These are phyloP conservation scores for Amphipyra berbera DNA, from an alignment of 2,888 invertebrate genomes.

Conservation along the genomic window DNA sequence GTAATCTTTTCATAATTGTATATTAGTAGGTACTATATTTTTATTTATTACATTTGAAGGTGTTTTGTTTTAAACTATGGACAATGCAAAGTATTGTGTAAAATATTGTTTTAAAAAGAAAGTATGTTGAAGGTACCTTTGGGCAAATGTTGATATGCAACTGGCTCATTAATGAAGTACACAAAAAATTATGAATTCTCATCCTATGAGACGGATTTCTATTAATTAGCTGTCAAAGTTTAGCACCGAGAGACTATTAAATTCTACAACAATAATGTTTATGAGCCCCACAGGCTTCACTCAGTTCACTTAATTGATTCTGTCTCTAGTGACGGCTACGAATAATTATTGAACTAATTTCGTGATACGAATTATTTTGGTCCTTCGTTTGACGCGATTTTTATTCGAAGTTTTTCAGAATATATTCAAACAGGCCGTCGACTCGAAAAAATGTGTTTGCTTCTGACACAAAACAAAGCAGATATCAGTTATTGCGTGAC, in stretches of 20 bases:
- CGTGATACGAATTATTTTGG: conserved; percentile 11
- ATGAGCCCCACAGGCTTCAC: background rate
- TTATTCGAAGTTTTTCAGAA: background rate
- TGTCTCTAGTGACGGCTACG: conserved; percentile 8
- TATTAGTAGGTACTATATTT: background rate
- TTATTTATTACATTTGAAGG: too few species aligned
- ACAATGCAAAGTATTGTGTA: too few species aligned
- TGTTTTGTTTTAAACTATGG: too few species aligned
- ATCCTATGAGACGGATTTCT: too few species aligned
- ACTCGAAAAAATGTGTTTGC: background rate
- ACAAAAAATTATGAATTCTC: too few species aligned
- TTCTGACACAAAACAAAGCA: conserved; percentile 15
- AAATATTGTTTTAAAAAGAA: too few species aligned
- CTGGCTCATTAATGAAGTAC: too few species aligned
- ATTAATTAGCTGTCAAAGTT: too few species aligned
- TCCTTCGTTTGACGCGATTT: background rate
- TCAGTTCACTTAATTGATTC: conserved; percentile 11
- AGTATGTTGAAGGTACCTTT: too few species aligned
- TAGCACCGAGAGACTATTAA: too few species aligned
- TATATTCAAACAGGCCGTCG: conserved; percentile 7
- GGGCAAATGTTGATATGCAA: too few species aligned
- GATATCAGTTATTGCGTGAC: conserved; percentile 4
- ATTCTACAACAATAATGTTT: conserved; percentile 1
- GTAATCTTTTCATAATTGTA: conserved; percentile 2
- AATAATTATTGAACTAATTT: conserved; percentile 28